A percentile compares a stretch with the other conserved stretches of the same genome.
These are phyloP conservation scores for Cephonodes hylas DNA, from an alignment of 2,888 invertebrate species.

Conservation along the genomic window DNA sequence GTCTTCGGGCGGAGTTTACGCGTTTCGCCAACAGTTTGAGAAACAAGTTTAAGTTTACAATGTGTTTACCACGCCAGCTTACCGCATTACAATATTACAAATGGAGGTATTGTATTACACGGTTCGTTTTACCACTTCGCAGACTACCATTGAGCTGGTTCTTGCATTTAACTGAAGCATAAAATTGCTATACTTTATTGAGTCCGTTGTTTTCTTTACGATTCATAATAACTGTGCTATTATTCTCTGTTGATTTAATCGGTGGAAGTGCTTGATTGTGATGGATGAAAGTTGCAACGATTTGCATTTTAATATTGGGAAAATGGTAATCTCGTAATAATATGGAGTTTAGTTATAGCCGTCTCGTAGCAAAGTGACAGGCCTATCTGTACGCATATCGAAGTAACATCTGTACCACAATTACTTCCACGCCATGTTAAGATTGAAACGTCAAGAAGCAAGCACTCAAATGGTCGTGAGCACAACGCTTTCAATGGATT, in stretches of 20 bases:
- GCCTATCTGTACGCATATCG: conserved; percentile 1
- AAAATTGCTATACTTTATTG: conserved; percentile 46
- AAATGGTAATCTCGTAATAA: neutral
- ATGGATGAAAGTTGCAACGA: neutral
- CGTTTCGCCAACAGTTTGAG: conserved; percentile 37
- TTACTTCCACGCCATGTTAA: neutral
- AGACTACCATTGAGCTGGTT: conserved; percentile 46
- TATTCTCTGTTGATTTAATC: conserved; percentile 29
- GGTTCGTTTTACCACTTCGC: conserved; percentile 46
- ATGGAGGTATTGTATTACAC: conserved; percentile 64
- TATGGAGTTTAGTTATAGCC: neutral
- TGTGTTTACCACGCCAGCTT: conserved; percentile 54
- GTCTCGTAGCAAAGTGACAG: neutral
- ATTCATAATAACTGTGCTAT: conserved; percentile 24
- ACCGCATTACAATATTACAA: conserved; percentile 54
- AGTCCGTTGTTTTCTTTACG: conserved; percentile 30
- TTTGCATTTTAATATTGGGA: neutral
- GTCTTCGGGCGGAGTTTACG: conserved; percentile 40
- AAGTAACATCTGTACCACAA: neutral
- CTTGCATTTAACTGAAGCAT: conserved; percentile 47
- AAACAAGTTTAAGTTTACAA: conserved; percentile 53
- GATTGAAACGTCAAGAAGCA: conserved; percentile 8
- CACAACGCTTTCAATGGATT: conserved; percentile 33
- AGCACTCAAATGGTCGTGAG: conserved; percentile 16
- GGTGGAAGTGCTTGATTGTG: neutral